phyloP scores from a whole-genome alignment of 2,888 invertebrate genomes.

The Camponotus fellah region DNA sequence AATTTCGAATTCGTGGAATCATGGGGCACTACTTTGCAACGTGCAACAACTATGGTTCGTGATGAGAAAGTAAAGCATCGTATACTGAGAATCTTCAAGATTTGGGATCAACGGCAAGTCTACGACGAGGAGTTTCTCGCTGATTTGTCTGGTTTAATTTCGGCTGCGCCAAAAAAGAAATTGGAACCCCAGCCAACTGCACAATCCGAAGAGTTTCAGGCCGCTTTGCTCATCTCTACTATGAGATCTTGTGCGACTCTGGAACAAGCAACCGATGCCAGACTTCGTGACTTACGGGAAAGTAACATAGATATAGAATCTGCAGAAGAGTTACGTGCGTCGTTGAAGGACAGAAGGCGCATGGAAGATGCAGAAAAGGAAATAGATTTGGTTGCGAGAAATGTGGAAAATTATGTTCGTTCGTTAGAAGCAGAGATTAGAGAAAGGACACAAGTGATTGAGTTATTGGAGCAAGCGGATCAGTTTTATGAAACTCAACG shows the following conservation, averaged over 20 bases:
- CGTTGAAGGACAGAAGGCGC: slow-evolving; percentile 95
- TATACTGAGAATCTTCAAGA: slow-evolving; percentile 96
- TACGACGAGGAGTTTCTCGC: slow-evolving; percentile 96
- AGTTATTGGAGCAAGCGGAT: slow-evolving; percentile 93
- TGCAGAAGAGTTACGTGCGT: slow-evolving; percentile 92
- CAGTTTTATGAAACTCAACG: slow-evolving; percentile 96
- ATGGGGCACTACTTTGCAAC: slow-evolving; percentile 96
- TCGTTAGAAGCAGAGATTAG: slow-evolving; percentile 94
- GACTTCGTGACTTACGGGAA: slow-evolving; percentile 88
- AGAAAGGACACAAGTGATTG: slow-evolving; percentile 92
- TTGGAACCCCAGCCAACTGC: slow-evolving; percentile 88
- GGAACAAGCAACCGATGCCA: slow-evolving; percentile 84
- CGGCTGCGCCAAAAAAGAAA: slow-evolving; percentile 91
- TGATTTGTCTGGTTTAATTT: slow-evolving; percentile 94
- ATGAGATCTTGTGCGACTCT: slow-evolving; percentile 83
- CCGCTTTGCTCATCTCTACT: slow-evolving; percentile 85
- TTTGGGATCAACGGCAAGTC: slow-evolving; percentile 97
- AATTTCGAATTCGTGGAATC: slow-evolving; percentile 96
- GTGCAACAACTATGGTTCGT: slow-evolving; percentile 95
- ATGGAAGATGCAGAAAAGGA: slow-evolving; percentile 96
- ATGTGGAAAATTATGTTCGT: slow-evolving; percentile 93
- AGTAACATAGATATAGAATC: slow-evolving; percentile 91
- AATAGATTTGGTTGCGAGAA: slow-evolving; percentile 92
- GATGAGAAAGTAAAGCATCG: slow-evolving; percentile 96
- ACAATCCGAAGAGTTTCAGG: slow-evolving; percentile 91